Conservation (phyloP, 1,140 invertebrate genomes). For the Drosophila jambulina region DNA sequence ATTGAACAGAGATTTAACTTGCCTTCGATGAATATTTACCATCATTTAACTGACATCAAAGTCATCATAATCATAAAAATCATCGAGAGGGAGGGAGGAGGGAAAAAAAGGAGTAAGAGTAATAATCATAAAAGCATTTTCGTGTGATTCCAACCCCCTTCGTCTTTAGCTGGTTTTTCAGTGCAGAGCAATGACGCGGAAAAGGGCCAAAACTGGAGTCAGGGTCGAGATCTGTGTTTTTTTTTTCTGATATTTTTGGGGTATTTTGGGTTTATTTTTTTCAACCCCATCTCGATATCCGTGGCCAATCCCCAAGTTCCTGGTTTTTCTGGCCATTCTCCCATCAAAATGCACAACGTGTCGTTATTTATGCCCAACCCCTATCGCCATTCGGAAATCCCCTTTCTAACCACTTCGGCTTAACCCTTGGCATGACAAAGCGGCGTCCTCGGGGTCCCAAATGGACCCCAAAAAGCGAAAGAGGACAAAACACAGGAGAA, state of each 20-base stretch:
- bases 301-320: conserved; percentile 27
- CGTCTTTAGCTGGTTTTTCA: conserved; percentile 2
- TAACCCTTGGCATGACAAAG: conserved; percentile 54
- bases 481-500: conserved; percentile 40
- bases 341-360: conserved; percentile 80
- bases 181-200: conserved; percentile 65
- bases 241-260: conserved; percentile 1
- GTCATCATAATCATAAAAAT: conserved; percentile 57
- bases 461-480: conserved; percentile 21
- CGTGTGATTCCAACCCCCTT: conserved; percentile 21
- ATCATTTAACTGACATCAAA: conserved; percentile 56
- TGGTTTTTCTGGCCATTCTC: conserved; percentile 5
- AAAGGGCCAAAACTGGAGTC: conserved; percentile 60
- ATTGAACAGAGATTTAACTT: conserved; percentile 36
- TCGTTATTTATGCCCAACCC: conserved; percentile 69
- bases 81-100: not conserved
- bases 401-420: conserved; percentile 46
- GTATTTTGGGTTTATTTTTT: not conserved
- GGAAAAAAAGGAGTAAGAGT: conserved; percentile 23
- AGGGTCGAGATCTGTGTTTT: conserved; percentile 24
- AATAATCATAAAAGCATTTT: conserved; percentile 53
- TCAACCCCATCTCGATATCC: conserved; percentile 13
- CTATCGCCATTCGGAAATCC: conserved; percentile 23
- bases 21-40: conserved; percentile 47
- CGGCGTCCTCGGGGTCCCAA: conserved; percentile 12